These are phyloP conservation scores for Aphaenogaster ashmeadi DNA, from an alignment of 1,140 invertebrate species.

Conservation along the genomic window DNA sequence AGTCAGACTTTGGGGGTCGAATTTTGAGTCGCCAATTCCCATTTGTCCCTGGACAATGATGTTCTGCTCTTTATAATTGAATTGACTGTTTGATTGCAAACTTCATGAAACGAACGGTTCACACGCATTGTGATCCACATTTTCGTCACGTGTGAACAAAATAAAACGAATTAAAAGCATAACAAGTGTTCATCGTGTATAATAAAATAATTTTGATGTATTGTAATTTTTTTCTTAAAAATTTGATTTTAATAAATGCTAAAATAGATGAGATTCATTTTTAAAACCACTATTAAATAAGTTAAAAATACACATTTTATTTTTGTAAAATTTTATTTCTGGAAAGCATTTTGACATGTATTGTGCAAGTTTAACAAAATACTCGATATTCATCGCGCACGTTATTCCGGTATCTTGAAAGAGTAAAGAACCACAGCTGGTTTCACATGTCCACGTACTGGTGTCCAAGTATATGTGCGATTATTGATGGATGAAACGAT, in stretches of 20 bases:
- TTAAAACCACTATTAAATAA: neutral
- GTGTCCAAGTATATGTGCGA: neutral
- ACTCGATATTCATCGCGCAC: neutral
- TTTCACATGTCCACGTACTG: neutral
- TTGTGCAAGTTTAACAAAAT: neutral
- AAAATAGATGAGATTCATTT: neutral
- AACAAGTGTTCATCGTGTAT: neutral
- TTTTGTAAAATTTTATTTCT: neutral
- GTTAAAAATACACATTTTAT: neutral
- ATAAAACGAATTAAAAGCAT: constrained; percentile 4
- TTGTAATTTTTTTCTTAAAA: neutral
- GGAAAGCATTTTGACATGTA: neutral
- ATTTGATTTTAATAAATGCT: neutral
- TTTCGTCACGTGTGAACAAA: neutral
- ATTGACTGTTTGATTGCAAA: constrained; percentile 13
- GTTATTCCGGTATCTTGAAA: neutral
- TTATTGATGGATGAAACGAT: constrained; percentile 1
- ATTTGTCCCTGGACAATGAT: constrained; percentile 24
- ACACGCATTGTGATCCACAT: neutral
- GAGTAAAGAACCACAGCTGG: neutral
- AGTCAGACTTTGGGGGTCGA: constrained; percentile 41
- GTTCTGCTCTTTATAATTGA: neutral
- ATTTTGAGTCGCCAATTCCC: constrained; percentile 39
- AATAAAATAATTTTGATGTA: neutral
- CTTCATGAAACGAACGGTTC: neutral